Evolutionary conservation across 2,797 vertebrate genomes (phyloP).

Genomic region (Salarias fasciatus): DNA sequence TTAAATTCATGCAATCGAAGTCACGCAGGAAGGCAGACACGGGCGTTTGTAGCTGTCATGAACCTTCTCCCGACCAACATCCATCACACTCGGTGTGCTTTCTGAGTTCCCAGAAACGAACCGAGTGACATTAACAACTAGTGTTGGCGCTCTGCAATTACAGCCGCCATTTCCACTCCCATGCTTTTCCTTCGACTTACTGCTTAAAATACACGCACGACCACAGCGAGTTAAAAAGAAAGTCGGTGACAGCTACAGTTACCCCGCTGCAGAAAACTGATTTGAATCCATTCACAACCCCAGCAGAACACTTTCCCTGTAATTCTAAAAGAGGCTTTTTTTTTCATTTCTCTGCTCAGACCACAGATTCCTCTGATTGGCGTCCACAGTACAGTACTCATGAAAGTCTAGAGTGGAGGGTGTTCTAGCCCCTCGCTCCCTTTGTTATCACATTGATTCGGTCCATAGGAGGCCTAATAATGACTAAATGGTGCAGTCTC

Average conservation of each 20-base stretch:
- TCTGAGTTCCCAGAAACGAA: no score
- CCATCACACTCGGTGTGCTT: no score
- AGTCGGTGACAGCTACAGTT: constrained; percentile 20
- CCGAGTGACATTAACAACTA: no score
- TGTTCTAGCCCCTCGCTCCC: constrained; percentile 1
- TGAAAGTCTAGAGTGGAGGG: neutral
- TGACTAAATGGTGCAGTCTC: constrained; percentile 85
- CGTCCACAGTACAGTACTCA: constrained; percentile 44
- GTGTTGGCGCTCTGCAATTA: no score
- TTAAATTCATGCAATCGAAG: constrained; percentile 6
- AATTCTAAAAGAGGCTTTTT: constrained; percentile 67
- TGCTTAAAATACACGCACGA: neutral
- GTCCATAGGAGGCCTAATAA: constrained; percentile 81
- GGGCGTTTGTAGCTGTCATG: constrained; percentile 2
- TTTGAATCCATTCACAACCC: constrained; percentile 36
- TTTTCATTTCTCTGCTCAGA: constrained; percentile 26
- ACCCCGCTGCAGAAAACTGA: no score
- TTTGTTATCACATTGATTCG: constrained; percentile 67
- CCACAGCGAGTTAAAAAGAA: constrained; percentile 3
- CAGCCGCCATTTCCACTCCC: neutral
- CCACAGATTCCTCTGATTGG: no score
- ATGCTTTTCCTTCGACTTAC: neutral
- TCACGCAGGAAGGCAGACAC: neutral
- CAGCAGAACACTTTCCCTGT: constrained; percentile 44
- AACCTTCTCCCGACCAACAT: neutral